A percentile compares a stretch with the other conserved stretches of the same genome.
These are phyloP conservation scores for Dolomedes plantarius DNA, from an alignment of 2,888 invertebrate genomes.

Conservation along the genomic window DNA sequence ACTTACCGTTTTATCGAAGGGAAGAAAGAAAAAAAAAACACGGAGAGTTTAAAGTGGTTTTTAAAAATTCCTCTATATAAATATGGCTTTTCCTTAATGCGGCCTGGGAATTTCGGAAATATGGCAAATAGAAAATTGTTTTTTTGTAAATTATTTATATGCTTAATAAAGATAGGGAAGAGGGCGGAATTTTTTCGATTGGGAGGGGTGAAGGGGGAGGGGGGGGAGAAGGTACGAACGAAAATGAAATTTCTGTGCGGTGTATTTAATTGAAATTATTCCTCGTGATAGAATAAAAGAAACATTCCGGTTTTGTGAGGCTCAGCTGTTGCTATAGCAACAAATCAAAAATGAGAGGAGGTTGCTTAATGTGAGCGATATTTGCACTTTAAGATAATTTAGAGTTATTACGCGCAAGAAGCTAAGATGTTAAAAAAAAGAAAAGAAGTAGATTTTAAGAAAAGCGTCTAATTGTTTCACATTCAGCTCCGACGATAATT, in stretches of 20 bases:
- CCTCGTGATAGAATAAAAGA: background rate
- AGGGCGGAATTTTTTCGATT: too few species aligned
- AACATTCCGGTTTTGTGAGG: background rate
- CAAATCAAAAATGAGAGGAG: background rate
- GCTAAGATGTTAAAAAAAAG: background rate
- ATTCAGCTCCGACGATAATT: background rate
- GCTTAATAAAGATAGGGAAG: background rate
- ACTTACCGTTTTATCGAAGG: background rate
- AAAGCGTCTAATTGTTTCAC: background rate
- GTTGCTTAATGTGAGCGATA: background rate
- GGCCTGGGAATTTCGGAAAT: slow-evolving; percentile 13
- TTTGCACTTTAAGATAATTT: slow-evolving; percentile 5
- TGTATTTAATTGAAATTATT: slow-evolving; percentile 16
- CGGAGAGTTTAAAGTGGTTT: slow-evolving; percentile 30
- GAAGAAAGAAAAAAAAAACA: background rate
- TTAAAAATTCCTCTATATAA: slow-evolving; percentile 21
- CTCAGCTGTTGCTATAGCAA: slow-evolving; percentile 4
- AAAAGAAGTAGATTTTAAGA: background rate
- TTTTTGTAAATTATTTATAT: slow-evolving; percentile 12
- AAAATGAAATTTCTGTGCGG: background rate
- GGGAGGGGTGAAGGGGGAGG: too few species aligned
- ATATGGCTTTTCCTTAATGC: slow-evolving; percentile 2
- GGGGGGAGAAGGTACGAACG: background rate
- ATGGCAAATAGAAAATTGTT: background rate
- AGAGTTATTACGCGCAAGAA: background rate